Percentiles rank a stretch among this genome's conserved stretches.
Evolutionary conservation across 2,797 vertebrate genomes (phyloP).

Genomic region (Gymnoscopelus microlampas): DNA sequence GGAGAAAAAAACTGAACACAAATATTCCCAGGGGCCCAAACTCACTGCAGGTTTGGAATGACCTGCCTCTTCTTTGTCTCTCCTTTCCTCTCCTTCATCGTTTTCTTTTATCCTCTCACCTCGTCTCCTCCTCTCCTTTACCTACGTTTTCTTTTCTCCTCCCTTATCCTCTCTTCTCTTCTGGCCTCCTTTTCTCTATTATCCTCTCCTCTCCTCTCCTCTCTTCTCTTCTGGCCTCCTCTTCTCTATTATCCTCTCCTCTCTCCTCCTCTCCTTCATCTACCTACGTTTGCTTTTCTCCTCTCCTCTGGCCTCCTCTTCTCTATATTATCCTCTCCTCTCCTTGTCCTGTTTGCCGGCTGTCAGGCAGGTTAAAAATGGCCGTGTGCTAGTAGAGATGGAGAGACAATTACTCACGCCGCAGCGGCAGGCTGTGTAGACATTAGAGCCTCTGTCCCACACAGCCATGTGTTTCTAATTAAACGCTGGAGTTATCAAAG

Average conservation of each 20-base stretch:
- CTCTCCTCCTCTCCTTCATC: conserved; percentile 34
- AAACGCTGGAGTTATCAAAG: conserved; percentile 79
- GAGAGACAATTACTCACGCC: conserved; percentile 81
- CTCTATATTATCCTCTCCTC: conserved; percentile 16
- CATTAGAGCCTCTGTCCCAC: conserved; percentile 67
- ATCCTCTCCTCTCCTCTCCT: conserved; percentile 11
- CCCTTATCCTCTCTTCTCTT: conserved; percentile 26
- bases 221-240: conserved; percentile 17
- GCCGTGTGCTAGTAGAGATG: conserved; percentile 60
- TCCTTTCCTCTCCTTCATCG: conserved; percentile 1
- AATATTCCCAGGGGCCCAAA: no score
- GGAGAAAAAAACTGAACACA: no score
- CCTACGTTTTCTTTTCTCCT: background rate
- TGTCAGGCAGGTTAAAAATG: conserved; percentile 81
- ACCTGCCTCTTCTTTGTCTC: background rate
- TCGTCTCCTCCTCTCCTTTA: conserved; percentile 7
- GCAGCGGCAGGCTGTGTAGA: conserved; percentile 64
- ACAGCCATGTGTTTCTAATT: conserved; percentile 82
- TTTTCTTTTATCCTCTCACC: background rate
- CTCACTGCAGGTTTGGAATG: no score
- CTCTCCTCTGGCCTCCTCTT: background rate
- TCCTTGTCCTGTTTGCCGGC: conserved; percentile 50
- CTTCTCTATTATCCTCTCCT: conserved; percentile 31
- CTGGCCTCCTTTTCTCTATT: conserved; percentile 26
- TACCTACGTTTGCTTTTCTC: conserved; percentile 26